Evolutionary conservation across 2,113 vertebrate genomes (phyloP).

Genomic region (Shinisaurus crocodilurus): DNA sequence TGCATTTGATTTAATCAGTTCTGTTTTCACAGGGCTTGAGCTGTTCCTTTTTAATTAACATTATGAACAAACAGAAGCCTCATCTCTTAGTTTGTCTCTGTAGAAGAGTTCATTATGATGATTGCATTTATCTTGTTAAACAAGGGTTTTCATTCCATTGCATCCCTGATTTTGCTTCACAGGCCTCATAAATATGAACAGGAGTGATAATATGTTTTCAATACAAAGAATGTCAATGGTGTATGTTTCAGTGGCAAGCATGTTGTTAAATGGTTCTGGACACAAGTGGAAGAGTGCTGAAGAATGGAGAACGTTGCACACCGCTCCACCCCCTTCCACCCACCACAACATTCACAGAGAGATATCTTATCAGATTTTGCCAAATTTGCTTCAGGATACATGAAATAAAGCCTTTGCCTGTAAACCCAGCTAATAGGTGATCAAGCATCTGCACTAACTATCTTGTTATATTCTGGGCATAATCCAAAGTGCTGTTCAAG

Average conservation of each 20-base stretch:
- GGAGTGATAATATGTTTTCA: neutral
- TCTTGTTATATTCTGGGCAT: neutral
- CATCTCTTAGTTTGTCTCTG: conserved; percentile 60
- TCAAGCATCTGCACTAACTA: no score
- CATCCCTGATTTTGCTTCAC: conserved; percentile 45
- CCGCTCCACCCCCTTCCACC: neutral
- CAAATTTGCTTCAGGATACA: neutral
- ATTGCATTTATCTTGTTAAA: conserved; percentile 64
- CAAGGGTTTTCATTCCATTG: conserved; percentile 34
- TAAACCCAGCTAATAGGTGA: neutral
- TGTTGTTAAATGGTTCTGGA: neutral
- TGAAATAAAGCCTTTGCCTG: neutral
- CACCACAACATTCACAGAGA: no score
- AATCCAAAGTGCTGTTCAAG: neutral
- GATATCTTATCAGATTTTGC: neutral
- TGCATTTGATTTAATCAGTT: conserved; percentile 66
- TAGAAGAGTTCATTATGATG: conserved; percentile 68
- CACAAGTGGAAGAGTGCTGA: neutral
- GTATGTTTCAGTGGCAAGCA: no score
- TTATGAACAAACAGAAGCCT: conserved; percentile 69
- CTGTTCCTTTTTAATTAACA: conserved; percentile 67
- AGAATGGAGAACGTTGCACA: neutral
- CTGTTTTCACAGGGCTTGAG: conserved; percentile 64
- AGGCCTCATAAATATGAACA: neutral
- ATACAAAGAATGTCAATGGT: neutral